A percentile compares a stretch with the other conserved stretches of the same genome.
phyloP scores from a whole-genome alignment of 2,113 vertebrate species.

The Mastomys natalensis region DNA sequence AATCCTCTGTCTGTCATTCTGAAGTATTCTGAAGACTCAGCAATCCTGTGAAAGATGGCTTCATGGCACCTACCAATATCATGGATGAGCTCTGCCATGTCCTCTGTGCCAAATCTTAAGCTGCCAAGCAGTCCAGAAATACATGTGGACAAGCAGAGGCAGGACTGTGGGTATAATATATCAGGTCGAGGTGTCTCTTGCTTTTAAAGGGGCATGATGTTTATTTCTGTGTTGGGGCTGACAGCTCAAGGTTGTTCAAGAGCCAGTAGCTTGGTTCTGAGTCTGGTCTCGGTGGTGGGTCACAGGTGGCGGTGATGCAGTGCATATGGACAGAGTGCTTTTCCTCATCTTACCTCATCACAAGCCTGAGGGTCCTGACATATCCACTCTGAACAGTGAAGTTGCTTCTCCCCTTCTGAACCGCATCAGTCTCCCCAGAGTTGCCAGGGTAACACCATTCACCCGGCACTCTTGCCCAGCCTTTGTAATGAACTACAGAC shows the following conservation, averaged over 20 bases:
- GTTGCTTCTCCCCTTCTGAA: not conserved
- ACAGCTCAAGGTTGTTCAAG: not conserved
- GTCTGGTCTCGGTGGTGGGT: not conserved
- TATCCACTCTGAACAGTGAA: not conserved
- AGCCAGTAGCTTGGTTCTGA: not conserved
- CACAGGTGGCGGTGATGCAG: not conserved
- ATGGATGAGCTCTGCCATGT: too few species aligned
- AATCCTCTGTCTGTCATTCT: not conserved
- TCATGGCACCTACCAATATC: not conserved
- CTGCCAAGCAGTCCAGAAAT: not conserved
- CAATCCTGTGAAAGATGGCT: not conserved
- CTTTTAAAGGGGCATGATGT: not conserved
- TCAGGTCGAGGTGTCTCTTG: not conserved
- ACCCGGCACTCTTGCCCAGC: not conserved
- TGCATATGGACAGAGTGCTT: accelerated
- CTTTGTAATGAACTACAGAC: not conserved
- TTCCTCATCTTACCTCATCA: not conserved
- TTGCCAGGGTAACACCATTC: not conserved
- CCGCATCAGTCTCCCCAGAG: not conserved
- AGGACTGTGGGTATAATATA: not conserved
- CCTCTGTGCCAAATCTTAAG: not conserved
- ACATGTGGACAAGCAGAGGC: not conserved
- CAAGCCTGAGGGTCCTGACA: not conserved
- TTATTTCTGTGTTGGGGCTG: not conserved
- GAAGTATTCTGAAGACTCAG: not conserved